These are phyloP conservation scores for Bombus pascuorum DNA, from an alignment of 1,140 invertebrate species.

Conservation along the genomic window DNA sequence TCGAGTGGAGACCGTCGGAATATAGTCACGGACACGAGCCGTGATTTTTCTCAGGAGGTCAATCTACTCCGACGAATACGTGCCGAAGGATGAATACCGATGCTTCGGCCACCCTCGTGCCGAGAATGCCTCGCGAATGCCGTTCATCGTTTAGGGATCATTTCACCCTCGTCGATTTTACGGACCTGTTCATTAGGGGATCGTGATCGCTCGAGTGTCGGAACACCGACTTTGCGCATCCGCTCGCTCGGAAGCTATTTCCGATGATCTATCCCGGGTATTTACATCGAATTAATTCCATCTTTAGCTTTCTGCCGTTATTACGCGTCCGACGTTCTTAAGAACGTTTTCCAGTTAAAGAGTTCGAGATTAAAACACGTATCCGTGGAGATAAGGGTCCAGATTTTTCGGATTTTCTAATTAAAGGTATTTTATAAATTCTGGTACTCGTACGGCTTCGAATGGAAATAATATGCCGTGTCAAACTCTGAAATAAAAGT, in stretches of 20 bases:
- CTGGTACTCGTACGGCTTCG: too few relatives aligned
- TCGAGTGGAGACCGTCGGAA: not conserved
- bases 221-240: not conserved
- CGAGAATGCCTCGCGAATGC: not conserved
- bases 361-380: too few relatives aligned
- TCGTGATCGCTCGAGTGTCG: conserved; percentile 7
- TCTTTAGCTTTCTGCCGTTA: not conserved
- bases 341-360: too few relatives aligned
- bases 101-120: conserved; percentile 10
- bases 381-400: too few relatives aligned
- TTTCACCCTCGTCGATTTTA: conserved; percentile 22
- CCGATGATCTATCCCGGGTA: not conserved
- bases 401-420: too few relatives aligned
- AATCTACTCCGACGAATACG: conserved; percentile 55
- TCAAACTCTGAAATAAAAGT: too few relatives aligned
- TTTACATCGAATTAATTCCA: conserved; percentile 1
- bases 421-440: too few relatives aligned
- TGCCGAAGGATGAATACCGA: conserved; percentile 57
- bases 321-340: not conserved
- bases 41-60: conserved; percentile 62
- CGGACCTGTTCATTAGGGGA: conserved; percentile 15
- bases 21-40: conserved; percentile 49
- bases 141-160: conserved; percentile 20
- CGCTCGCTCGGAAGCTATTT: not conserved
- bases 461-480: too few relatives aligned